Evolutionary conservation across 2,888 invertebrate species (phyloP), one percentile per base, ranked within the genome.

Genomic region (Panzeria rudis): DNA sequence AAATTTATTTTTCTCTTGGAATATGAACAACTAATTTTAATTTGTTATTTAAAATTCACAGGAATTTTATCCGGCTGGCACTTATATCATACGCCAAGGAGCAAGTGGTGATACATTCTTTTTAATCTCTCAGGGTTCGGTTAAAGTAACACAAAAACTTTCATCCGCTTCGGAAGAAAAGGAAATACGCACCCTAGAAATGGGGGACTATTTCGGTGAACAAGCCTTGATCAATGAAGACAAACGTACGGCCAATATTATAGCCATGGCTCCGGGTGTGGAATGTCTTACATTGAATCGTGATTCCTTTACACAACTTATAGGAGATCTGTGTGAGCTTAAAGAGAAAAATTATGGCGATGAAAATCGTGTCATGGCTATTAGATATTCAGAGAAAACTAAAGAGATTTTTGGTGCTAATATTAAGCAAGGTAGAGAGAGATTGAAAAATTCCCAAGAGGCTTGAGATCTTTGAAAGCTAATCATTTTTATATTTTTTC

Each of bases 171-270:
- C 13, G 92, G 93, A 66, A 93, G 96, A 96, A 87, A 94, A 95
- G 75, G 94, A 95, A 41, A 95, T 98, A 35, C 95, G 96, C 0
- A 93, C 94, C 0, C 93, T 97, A 15, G 93, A 94, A 11, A 94
- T 95, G 59, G 98, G 98, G 0, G 95, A 97, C 86, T 98, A 96
- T 92, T 98, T 98, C 90, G 98, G 98, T 0, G 98, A 98, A 90
- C 95, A 97, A 89, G 98, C 98, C 1, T 93, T 98, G 69, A 93
- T 97, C 79, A 96, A 96, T 89, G 97, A 98, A 89, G 97, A 98
- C 90, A 95, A 96, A 73, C 94, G 98, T 56, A 97, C 98, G 41
- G 98, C 98, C 7, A 98, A 97, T 86, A 97, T 98, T 35, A 97
- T 97, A n/a, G 98, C 98, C 0, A 93, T 97, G 89, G 94, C 95